phyloP scores from a whole-genome alignment of 2,888 invertebrate species.

The Pseudeuparius sepicola region DNA sequence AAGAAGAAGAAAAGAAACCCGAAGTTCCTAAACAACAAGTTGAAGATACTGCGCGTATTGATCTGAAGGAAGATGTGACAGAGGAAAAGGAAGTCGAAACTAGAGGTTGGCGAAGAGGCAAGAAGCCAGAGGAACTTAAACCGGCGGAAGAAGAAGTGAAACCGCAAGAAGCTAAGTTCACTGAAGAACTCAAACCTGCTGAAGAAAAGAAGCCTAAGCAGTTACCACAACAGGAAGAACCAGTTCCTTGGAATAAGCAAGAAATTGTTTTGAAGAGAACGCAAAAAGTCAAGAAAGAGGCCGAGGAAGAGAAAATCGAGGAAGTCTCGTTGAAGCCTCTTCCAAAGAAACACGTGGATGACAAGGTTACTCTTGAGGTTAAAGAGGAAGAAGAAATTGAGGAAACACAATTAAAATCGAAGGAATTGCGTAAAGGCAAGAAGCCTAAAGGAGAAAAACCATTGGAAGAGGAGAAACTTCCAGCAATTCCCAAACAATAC shows the following conservation, averaged over 20 bases:
- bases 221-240: too few relatives aligned
- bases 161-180: too few relatives aligned
- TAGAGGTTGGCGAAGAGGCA: slow-evolving; percentile 35
- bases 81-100: slow-evolving; percentile 19
- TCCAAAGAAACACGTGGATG: too few relatives aligned
- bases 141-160: too few relatives aligned
- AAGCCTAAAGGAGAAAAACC: slow-evolving; percentile 18
- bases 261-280: slow-evolving; percentile 30
- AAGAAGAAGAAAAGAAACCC: slow-evolving; percentile 16
- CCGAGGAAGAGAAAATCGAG: slow-evolving; percentile 33
- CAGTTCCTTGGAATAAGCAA: slow-evolving; percentile 42
- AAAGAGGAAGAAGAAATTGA: slow-evolving; percentile 25
- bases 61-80: slow-evolving; percentile 23
- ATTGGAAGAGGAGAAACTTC: slow-evolving; percentile 2
- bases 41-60: slow-evolving; percentile 11
- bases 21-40: slow-evolving; percentile 7
- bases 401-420: slow-evolving; percentile 27
- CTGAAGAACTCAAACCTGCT: too few relatives aligned
- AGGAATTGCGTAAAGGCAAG: slow-evolving; percentile 15
- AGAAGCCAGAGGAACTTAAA: too few relatives aligned
- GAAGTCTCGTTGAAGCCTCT: too few relatives aligned
- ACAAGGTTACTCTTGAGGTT: slow-evolving; percentile 29
- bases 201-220: too few relatives aligned
- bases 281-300: slow-evolving; percentile 33
- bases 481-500: slow-evolving; percentile 24